Percentiles rank a stretch among this genome's conserved stretches.
Evolutionary conservation across 2,888 invertebrate genomes (phyloP).

Genomic region (Cerceris ruficornis): DNA sequence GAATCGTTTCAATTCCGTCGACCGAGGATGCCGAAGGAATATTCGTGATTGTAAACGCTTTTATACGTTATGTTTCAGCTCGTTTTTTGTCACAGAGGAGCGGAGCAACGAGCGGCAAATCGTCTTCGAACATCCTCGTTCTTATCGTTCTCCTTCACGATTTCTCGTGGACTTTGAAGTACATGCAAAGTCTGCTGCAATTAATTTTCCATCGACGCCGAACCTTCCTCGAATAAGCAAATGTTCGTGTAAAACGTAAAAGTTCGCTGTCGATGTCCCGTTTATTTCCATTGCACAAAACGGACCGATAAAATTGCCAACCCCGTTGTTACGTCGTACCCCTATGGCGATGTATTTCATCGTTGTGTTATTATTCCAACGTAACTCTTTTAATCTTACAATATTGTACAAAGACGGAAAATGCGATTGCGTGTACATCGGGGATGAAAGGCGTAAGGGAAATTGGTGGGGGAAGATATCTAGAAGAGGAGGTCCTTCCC

Average conservation of each 20-base stretch:
- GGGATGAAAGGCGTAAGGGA: constrained; percentile 46
- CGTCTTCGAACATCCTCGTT: not conserved
- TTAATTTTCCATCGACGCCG: too few relatives aligned
- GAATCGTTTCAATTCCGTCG: constrained; percentile 30
- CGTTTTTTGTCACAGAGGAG: constrained; percentile 28
- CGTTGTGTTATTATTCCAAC: too few relatives aligned
- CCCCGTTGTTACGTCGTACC: too few relatives aligned
- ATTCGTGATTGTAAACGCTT: not conserved
- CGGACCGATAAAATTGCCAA: too few relatives aligned
- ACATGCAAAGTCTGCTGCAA: not conserved
- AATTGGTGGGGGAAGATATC: constrained; percentile 62
- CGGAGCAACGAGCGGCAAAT: not conserved
- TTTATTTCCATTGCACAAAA: too few relatives aligned
- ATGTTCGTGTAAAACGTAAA: too few relatives aligned
- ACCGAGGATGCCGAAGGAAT: not conserved
- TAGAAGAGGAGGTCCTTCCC: constrained; percentile 52
- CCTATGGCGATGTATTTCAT: too few relatives aligned
- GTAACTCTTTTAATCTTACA: not conserved
- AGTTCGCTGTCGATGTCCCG: too few relatives aligned
- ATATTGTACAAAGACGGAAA: constrained; percentile 32
- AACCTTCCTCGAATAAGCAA: too few relatives aligned
- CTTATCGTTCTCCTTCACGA: not conserved
- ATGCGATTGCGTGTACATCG: constrained; percentile 56
- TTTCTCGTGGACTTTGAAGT: not conserved
- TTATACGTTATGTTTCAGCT: constrained; percentile 27